These are phyloP conservation scores for Bradypodion pumilum DNA, from an alignment of 2,797 vertebrate species.

Conservation along the genomic window DNA sequence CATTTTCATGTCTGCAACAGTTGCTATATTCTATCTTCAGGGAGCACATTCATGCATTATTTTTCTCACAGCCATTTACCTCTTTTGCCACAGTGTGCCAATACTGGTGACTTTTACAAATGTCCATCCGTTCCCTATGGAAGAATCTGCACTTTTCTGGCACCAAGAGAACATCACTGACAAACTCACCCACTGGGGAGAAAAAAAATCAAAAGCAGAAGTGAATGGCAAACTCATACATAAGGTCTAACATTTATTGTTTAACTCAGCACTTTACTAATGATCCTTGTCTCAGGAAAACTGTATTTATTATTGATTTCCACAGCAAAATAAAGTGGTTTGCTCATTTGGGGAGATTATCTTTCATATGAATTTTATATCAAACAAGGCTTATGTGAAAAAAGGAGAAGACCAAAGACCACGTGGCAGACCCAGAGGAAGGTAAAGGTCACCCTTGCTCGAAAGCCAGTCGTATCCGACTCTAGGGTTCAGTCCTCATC, in stretches of 20 bases:
- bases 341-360: too few relatives aligned
- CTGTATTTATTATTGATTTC: rapidly evolving
- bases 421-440: too few relatives aligned
- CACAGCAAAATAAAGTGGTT: too few relatives aligned
- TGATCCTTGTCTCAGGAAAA: background rate
- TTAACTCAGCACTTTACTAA: background rate
- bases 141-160: slow-evolving; percentile 96
- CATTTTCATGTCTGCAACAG: background rate
- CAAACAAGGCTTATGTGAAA: too few relatives aligned
- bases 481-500: too few relatives aligned
- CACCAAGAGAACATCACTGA: slow-evolving; percentile 94
- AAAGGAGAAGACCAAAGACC: too few relatives aligned
- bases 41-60: background rate
- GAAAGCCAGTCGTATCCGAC: too few relatives aligned
- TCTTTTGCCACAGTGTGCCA: slow-evolving; percentile 92
- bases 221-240: background rate
- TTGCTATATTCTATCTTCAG: background rate
- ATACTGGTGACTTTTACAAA: slow-evolving; percentile 92
- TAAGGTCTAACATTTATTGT: background rate
- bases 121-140: slow-evolving; percentile 91
- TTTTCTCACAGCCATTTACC: slow-evolving; percentile 74
- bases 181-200: slow-evolving; percentile 91
- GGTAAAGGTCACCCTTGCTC: too few relatives aligned
- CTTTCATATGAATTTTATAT: too few relatives aligned
- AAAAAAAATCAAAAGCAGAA: background rate